Percentiles rank a stretch among this genome's conserved stretches.
phyloP scores from a whole-genome alignment of 2,113 vertebrate genomes.

The Nothocercus julius region DNA sequence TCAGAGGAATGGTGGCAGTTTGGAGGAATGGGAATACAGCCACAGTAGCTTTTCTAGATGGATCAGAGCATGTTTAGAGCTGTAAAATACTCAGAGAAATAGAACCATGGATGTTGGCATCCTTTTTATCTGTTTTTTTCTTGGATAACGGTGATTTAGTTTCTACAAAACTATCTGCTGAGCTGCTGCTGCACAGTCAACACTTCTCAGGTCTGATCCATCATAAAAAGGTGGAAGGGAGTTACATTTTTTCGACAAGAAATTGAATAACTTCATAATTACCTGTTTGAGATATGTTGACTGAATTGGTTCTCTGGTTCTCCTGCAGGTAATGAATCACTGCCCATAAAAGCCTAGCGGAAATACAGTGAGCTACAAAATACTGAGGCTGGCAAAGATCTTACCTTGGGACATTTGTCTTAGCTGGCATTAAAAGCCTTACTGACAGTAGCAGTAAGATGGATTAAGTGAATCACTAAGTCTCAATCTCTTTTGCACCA shows the following conservation, averaged over 20 bases:
- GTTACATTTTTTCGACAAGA: conserved; percentile 2
- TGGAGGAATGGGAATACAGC: neutral
- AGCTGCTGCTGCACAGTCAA: neutral
- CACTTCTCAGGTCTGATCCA: fast-evolving
- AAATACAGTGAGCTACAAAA: neutral
- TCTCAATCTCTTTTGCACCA: neutral
- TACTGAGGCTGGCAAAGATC: neutral
- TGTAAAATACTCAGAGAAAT: neutral
- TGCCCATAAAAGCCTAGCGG: conserved; percentile 18
- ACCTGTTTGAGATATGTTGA: neutral
- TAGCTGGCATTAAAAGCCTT: conserved; percentile 6
- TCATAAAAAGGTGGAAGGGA: neutral
- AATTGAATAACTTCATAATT: neutral
- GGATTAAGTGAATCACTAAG: neutral
- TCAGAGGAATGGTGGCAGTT: neutral
- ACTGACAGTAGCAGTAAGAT: neutral
- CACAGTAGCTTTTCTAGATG: neutral
- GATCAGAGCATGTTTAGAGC: neutral
- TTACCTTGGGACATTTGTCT: neutral
- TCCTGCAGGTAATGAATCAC: conserved; percentile 18
- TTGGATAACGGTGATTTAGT: neutral
- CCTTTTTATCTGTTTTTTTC: neutral
- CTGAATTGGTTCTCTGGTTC: neutral
- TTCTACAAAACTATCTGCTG: neutral
- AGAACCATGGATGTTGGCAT: neutral